phyloP scores from a whole-genome alignment of 2,797 vertebrate species.

The Notamacropus eugenii region DNA sequence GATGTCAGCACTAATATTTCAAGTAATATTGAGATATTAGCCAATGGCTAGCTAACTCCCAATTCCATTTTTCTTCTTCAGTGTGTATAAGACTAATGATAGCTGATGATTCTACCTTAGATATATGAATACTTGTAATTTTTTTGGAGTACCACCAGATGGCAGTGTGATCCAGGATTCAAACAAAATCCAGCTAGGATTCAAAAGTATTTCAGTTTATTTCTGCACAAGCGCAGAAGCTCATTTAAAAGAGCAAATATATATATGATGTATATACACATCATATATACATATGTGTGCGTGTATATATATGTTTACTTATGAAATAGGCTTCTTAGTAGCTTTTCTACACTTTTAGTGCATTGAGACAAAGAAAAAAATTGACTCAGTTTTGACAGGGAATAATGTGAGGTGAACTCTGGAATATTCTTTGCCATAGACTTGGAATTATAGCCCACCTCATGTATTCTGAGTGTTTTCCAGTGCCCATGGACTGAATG shows the following conservation, averaged over 20 bases:
- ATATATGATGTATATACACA: not conserved
- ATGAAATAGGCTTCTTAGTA: not conserved
- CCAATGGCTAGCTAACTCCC: not conserved
- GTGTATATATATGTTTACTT: not conserved
- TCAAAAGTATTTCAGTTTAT: slow-evolving; percentile 7
- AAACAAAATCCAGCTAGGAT: too few relatives aligned
- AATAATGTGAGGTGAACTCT: not conserved
- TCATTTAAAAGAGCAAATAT: slow-evolving; percentile 8
- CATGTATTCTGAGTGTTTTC: not conserved
- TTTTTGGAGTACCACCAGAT: slow-evolving; percentile 78
- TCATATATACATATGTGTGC: too few relatives aligned
- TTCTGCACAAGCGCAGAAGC: not conserved
- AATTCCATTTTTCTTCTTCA: not conserved
- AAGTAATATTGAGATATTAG: not conserved
- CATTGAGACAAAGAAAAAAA: slow-evolving; percentile 11
- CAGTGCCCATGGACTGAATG: not conserved
- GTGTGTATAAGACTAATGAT: not conserved
- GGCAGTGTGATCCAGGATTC: slow-evolving; percentile 64
- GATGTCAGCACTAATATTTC: not conserved
- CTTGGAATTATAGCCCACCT: not conserved
- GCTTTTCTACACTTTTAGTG: not conserved
- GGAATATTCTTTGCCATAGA: not conserved
- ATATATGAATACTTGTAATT: slow-evolving; percentile 39
- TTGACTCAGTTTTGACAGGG: not conserved
- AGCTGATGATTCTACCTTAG: not conserved